phyloP scores from a whole-genome alignment of 23 tunicate species.

The Ciona savignyi region DNA sequence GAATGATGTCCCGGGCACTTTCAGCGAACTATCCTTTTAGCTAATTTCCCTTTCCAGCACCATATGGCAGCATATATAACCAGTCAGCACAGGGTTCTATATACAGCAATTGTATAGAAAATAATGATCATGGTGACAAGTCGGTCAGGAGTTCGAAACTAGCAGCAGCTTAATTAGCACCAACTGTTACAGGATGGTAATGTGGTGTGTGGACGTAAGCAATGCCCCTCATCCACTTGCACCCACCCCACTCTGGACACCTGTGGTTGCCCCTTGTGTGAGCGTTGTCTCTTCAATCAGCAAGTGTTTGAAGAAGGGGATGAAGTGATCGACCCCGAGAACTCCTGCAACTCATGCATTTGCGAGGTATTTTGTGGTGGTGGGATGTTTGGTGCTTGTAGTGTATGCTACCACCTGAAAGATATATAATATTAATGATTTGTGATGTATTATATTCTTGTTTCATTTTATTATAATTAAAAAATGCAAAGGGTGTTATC shows the following conservation, averaged over 20 bases:
- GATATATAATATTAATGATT: slow-evolving; percentile 1
- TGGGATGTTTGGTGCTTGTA: not conserved
- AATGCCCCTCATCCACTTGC: slow-evolving; percentile 47
- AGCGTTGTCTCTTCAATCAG: slow-evolving; percentile 30
- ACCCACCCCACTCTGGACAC: slow-evolving; percentile 52
- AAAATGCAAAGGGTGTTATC: too few species aligned
- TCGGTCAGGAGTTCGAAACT: too few species aligned
- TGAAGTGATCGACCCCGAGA: slow-evolving; percentile 31
- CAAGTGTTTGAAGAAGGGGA: slow-evolving; percentile 22
- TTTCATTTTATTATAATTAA: too few species aligned
- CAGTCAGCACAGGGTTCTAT: too few species aligned
- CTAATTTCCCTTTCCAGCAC: too few species aligned
- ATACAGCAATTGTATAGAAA: too few species aligned
- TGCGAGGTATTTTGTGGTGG: slow-evolving; percentile 65
- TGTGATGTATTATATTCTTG: not conserved
- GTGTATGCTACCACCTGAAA: not conserved
- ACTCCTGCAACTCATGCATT: slow-evolving; percentile 49
- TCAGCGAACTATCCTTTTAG: too few species aligned
- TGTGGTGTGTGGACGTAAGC: slow-evolving; percentile 49
- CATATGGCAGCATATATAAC: too few species aligned
- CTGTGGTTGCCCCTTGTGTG: slow-evolving; percentile 61
- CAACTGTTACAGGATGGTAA: slow-evolving; percentile 46
- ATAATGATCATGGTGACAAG: too few species aligned
- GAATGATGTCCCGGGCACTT: too few species aligned
- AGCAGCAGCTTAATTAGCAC: too few species aligned